Evolutionary conservation across 2,113 vertebrate species (phyloP).

Genomic region (Zeus faber): DNA sequence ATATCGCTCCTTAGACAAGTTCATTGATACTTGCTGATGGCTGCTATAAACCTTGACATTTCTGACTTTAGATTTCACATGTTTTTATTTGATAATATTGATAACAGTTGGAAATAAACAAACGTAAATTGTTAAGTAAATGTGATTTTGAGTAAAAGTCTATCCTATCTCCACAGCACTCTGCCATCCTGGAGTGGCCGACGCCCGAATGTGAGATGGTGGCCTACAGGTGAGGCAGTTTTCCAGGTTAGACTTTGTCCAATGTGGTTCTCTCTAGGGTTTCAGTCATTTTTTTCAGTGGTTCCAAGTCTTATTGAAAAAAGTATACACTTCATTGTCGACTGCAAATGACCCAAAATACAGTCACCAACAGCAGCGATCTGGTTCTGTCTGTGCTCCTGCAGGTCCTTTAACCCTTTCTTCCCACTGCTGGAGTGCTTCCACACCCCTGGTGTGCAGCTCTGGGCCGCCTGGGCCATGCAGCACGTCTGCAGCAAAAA

Average conservation of each 20-base stretch:
- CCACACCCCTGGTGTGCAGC: slow-evolving; percentile 93
- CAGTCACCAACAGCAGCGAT: background rate
- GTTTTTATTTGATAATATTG: no score
- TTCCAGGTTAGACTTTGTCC: no score
- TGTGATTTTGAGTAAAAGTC: no score
- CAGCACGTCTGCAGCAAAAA: slow-evolving; percentile 99
- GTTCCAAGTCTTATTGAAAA: no score
- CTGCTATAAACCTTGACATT: no score
- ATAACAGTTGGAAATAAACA: no score
- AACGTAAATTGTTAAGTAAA: no score
- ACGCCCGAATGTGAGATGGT: slow-evolving; percentile 98
- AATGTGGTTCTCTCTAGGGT: no score
- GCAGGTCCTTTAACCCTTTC: slow-evolving; percentile 96
- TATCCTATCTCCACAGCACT: slow-evolving; percentile 87
- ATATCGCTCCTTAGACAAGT: no score
- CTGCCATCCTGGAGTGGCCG: slow-evolving; percentile 95
- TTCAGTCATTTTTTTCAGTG: no score
- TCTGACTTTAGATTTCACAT: no score
- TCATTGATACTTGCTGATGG: no score
- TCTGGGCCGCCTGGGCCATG: slow-evolving; percentile 99
- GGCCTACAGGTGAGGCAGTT: slow-evolving; percentile 90
- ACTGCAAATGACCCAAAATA: background rate
- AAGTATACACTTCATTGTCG: background rate
- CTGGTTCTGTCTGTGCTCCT: slow-evolving; percentile 15
- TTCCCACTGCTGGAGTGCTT: slow-evolving; percentile 95